Base-by-base conservation (phyloP, 2,113 vertebrate species). In the Halichoerus grypus region DNA sequence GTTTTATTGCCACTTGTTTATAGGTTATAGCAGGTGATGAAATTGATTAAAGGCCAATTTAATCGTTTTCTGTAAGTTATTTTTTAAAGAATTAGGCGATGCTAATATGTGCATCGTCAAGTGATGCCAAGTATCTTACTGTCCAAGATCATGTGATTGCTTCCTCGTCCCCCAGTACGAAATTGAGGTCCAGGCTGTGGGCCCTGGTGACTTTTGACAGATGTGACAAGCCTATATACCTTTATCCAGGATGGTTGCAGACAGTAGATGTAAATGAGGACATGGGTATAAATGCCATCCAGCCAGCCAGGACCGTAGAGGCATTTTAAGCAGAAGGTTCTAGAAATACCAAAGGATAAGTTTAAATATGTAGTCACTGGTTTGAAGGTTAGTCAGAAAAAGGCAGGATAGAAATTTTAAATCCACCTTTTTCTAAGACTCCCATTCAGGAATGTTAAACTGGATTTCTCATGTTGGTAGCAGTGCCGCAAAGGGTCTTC, bases 341-440 rank as follows among this genome's bases (percentile, higher is more conserved):
- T 74, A 42, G 15, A 88, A 55, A 28, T 36, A 24, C 77, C 49
- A 91, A 74, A 63, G 80, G 26, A n/a, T 55, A 85, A 18, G 11
- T 61, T 49, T 69, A 80, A 55, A 42, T 72, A 19, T 84, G 28
- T 59, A 67, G 22, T 51, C 1, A 2, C 39, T 87, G 22, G 33
- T 72, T 90, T 77, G 31, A 83, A 33, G 87, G 80, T 49, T 33
- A 91, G n/a, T 74, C 57, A 88, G 80, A 84, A 90, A 96, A 76
- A 24, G 72, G 33, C 79, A 86, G 65, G 28, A 51, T 13, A 80
- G 85, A 85, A 92, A 63, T 76, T 65, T 65, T 59, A 86, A 88
- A 79, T 72, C 24, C 24, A 92, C 59, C 1, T 31, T 49, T 95
- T 94, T 59, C 53, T 71, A 61, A 90, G 81, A 46, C 88, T 91